Base-by-base conservation (phyloP, 2,113 vertebrate species). In the Illadopsis cleaveri region DNA sequence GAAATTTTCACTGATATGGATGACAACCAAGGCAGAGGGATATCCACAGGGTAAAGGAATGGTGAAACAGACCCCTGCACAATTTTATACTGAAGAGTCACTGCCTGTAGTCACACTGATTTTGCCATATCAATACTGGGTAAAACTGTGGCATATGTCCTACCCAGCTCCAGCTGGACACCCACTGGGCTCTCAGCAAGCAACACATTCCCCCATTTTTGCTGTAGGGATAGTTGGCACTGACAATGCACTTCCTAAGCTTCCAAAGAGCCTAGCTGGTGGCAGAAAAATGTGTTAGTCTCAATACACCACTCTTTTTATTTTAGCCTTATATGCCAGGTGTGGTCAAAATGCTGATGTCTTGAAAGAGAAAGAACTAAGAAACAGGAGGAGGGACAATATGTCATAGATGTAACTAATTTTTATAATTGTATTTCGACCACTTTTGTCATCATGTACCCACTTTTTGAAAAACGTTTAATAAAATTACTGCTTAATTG, bases 151-250 rank as follows among this genome's bases (percentile, higher is more conserved):
- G 28, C 22, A 2, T 14, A 10, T 15, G 19, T 75, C 65, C 40
- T 69, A 33, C 27, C 11, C n/a, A 37, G 68, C 50, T 61, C 8
- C 61, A n/a, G 37, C 82, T 85, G 82, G 73, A 78, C 82, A 82
- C 42, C 28, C 27, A 17, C 23, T n/a, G 69, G 48, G 42, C 28
- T 73, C 42, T 81, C 87, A 73, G 72, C 77, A 73, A 73, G 40
- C 19, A 64, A 3, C 1, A 1, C 0, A 0, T 57, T 84, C 48
- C 54, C 33, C 12, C n/a, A 13, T 18, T 11, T 53, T 57, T 86
- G 35, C 50, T 18, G 5, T 15, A 57, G n/a, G 48, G 21, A 58
- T 15, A 71, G 61, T 5, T 38, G 76, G 40, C 25, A 35, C 12
- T 88, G 86, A 71, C n/a, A 82, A 13, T 2, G 21, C 13, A 12